Conservation (phyloP, 2,113 vertebrate genomes). For the Chamaea fasciata region DNA sequence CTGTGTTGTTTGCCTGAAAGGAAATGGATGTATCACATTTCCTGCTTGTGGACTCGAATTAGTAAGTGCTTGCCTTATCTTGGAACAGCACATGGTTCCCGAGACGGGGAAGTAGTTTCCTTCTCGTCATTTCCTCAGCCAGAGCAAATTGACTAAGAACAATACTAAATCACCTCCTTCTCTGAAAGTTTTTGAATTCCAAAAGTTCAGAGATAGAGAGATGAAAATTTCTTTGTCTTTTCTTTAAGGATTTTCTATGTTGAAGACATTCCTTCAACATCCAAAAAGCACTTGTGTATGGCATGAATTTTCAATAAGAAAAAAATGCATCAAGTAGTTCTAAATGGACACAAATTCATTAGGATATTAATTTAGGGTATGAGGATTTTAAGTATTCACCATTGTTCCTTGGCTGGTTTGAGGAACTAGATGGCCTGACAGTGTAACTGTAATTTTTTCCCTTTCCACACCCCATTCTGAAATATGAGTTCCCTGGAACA, state of each 20-base stretch:
- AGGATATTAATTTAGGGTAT: neutral
- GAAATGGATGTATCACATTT: slow-evolving; percentile 92
- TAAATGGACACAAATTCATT: neutral
- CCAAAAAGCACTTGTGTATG: neutral
- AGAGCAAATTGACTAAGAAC: slow-evolving; percentile 70
- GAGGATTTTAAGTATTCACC: neutral
- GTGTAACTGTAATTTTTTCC: neutral
- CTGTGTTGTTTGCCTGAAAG: slow-evolving; percentile 84
- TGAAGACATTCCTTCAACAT: neutral
- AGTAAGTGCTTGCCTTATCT: slow-evolving; percentile 93
- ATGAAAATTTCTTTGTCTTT: neutral
- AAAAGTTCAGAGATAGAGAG: neutral
- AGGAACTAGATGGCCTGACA: neutral
- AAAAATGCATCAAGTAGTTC: neutral
- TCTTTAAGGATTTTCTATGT: neutral
- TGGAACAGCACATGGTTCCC: slow-evolving; percentile 86
- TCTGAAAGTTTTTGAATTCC: neutral
- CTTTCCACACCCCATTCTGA: slow-evolving; percentile 22
- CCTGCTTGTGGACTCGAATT: slow-evolving; percentile 93
- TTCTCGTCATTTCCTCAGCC: slow-evolving; percentile 85
- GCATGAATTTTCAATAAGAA: neutral
- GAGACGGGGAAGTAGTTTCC: slow-evolving; percentile 84
- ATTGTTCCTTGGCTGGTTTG: neutral
- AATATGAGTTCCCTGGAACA: slow-evolving; percentile 1
- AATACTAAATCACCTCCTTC: slow-evolving; percentile 49